Conservation (phyloP, 2,888 invertebrate species). For the Athripsodes cinereus region DNA sequence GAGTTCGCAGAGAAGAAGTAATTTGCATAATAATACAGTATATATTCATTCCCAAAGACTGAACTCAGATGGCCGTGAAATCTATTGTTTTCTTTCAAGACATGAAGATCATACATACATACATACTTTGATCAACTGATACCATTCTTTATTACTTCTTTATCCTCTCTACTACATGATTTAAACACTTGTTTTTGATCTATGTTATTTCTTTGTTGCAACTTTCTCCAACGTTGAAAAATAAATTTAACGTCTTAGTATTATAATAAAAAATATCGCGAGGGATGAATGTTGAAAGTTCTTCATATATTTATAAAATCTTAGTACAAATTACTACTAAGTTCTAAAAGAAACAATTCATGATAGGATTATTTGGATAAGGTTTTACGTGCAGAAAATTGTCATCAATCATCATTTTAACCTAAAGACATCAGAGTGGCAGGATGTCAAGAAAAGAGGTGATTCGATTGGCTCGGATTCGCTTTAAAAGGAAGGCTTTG, state of each 20-base stretch:
- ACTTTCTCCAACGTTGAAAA: neutral
- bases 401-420: no score
- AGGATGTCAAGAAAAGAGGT: no score
- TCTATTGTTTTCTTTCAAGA: slow-evolving; percentile 23
- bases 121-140: neutral
- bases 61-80: slow-evolving; percentile 21
- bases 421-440: no score
- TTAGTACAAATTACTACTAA: no score
- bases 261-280: no score
- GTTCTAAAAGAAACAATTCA: no score
- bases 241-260: neutral
- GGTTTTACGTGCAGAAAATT: no score
- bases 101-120: slow-evolving; percentile 8
- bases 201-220: neutral
- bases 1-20: neutral
- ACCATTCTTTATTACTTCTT: neutral
- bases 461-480: no score
- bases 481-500: no score
- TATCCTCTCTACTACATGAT: neutral
- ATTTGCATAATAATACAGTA: slow-evolving; percentile 25
- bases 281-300: no score
- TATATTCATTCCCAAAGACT: slow-evolving; percentile 23
- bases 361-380: no score
- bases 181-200: neutral
- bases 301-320: no score